Percentiles rank a stretch among this genome's conserved stretches.
phyloP scores from a whole-genome alignment of 2,888 invertebrate species.

The Labia minor region DNA sequence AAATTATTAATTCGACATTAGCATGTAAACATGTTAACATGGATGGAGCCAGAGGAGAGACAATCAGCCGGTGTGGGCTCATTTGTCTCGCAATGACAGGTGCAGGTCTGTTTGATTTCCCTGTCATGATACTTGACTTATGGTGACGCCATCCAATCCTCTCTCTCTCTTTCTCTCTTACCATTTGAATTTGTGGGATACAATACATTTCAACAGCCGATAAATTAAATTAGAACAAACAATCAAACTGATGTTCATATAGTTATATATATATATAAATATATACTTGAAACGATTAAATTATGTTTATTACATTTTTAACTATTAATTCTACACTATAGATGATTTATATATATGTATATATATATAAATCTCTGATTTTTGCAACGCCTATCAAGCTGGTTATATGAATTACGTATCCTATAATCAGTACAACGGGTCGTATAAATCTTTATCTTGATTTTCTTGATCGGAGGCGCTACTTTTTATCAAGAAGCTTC shows the following conservation, averaged over 20 bases:
- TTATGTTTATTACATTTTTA: background rate
- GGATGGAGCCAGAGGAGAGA: too few species aligned
- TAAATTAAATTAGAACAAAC: background rate
- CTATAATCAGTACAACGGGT: too few species aligned
- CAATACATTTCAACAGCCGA: background rate
- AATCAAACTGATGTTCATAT: background rate
- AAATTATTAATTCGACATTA: constrained; percentile 5
- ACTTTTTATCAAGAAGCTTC: too few species aligned
- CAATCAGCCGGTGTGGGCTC: background rate
- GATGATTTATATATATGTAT: too few species aligned
- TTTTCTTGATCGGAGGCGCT: too few species aligned
- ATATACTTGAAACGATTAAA: background rate
- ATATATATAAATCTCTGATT: too few species aligned
- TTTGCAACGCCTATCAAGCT: too few species aligned
- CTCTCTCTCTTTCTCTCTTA: background rate
- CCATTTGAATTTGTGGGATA: background rate
- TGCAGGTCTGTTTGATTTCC: background rate
- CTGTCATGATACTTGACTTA: constrained; percentile 13
- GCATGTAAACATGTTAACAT: constrained; percentile 6
- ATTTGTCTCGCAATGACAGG: background rate
- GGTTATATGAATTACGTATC: too few species aligned
- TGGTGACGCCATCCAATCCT: background rate
- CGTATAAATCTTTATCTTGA: too few species aligned
- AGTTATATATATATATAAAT: background rate
- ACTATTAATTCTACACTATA: too few species aligned